Conservation (phyloP, 2,888 invertebrate species). For the Drosophila atripex region DNA sequence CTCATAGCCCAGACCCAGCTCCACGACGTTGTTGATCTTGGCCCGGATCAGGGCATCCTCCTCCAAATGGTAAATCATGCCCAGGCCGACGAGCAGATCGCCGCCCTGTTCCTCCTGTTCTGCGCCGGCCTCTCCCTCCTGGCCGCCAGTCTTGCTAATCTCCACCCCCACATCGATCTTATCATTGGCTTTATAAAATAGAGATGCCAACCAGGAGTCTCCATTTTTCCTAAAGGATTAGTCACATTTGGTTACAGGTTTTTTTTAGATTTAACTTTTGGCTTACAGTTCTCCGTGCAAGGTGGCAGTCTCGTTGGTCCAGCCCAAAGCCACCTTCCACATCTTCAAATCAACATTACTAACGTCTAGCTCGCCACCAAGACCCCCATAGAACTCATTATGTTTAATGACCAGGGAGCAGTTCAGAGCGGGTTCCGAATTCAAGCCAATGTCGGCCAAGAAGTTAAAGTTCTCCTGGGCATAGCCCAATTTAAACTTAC, state of each 20-base stretch:
- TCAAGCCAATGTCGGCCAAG: slow-evolving; percentile 92
- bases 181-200: slow-evolving; percentile 56
- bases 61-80: slow-evolving; percentile 93
- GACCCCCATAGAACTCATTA: slow-evolving; percentile 95
- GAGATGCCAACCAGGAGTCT: slow-evolving; percentile 50
- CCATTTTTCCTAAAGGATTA: slow-evolving; percentile 36
- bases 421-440: slow-evolving; percentile 90
- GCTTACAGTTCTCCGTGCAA: slow-evolving; percentile 95
- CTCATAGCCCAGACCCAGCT: slow-evolving; percentile 95
- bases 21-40: slow-evolving; percentile 95
- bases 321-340: slow-evolving; percentile 96
- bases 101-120: slow-evolving; percentile 90
- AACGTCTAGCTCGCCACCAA: slow-evolving; percentile 93
- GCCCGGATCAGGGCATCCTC: slow-evolving; percentile 92
- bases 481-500: slow-evolving; percentile 92
- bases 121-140: slow-evolving; percentile 84
- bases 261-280: not conserved
- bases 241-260: not conserved
- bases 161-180: slow-evolving; percentile 53
- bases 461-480: slow-evolving; percentile 91
- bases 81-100: slow-evolving; percentile 93
- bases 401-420: slow-evolving; percentile 92
- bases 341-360: slow-evolving; percentile 92
- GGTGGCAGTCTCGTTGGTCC: slow-evolving; percentile 92
- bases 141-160: slow-evolving; percentile 16